These are phyloP conservation scores for Mionectes olivaceus DNA, from an alignment of 2,797 vertebrate species.

Conservation along the genomic window DNA sequence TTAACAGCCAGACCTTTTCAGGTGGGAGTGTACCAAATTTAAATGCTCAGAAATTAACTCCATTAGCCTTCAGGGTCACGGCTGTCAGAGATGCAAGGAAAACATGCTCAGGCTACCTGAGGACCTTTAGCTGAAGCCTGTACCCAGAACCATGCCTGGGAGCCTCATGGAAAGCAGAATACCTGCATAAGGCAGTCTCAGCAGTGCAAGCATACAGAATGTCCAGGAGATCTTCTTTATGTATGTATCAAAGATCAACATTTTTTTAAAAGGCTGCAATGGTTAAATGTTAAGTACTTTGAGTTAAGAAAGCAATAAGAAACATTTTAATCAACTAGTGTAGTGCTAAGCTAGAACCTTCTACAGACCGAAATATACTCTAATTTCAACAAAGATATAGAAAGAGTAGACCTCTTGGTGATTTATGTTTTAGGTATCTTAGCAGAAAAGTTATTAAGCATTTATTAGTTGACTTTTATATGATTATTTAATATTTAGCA, in stretches of 20 bases:
- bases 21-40: background rate
- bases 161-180: too few species aligned
- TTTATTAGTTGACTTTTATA: background rate
- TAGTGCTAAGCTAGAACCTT: background rate
- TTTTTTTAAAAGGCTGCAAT: background rate
- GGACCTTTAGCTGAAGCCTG: too few species aligned
- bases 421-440: background rate
- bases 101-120: background rate
- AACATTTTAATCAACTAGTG: background rate
- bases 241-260: background rate
- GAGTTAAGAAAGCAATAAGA: background rate
- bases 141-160: too few species aligned
- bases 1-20: background rate
- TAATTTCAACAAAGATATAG: background rate
- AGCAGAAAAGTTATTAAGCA: background rate
- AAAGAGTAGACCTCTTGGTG: fast-evolving
- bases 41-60: background rate
- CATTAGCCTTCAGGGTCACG: background rate
- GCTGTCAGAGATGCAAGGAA: background rate
- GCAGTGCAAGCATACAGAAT: too few species aligned
- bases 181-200: too few species aligned
- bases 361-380: background rate
- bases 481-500: background rate
- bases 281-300: background rate
- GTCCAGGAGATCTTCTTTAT: too few species aligned